These are phyloP conservation scores for Enteromius radiatus DNA, from an alignment of 2,797 vertebrate species.

Conservation along the genomic window DNA sequence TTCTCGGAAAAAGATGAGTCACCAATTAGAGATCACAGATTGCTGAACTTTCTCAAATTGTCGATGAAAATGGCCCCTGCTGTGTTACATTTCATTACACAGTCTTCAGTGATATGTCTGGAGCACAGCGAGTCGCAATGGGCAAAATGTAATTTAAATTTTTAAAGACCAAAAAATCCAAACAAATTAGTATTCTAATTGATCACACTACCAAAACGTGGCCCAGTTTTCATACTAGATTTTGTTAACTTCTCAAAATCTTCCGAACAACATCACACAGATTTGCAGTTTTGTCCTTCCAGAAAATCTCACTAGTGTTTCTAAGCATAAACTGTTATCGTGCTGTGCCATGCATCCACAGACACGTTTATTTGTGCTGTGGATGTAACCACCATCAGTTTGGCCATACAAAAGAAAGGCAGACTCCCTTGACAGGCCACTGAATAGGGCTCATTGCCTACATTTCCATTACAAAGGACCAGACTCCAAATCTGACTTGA, in stretches of 20 bases:
- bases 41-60: slow-evolving; percentile 17
- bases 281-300: slow-evolving; percentile 5
- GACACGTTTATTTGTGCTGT: slow-evolving; percentile 60
- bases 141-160: neutral
- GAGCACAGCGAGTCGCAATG: slow-evolving; percentile 54
- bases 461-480: slow-evolving; percentile 84
- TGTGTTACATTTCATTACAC: slow-evolving; percentile 34
- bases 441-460: slow-evolving; percentile 74
- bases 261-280: neutral
- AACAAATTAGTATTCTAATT: neutral
- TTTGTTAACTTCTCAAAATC: neutral
- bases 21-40: slow-evolving; percentile 56
- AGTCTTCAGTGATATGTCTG: neutral
- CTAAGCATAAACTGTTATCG: slow-evolving; percentile 18
- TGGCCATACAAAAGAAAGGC: slow-evolving; percentile 64
- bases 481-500: slow-evolving; percentile 81
- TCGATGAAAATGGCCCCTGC: slow-evolving; percentile 29
- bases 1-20: slow-evolving; percentile 65
- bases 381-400: slow-evolving; percentile 67
- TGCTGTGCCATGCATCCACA: slow-evolving; percentile 35
- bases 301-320: slow-evolving; percentile 25
- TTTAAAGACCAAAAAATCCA: neutral
- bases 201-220: neutral
- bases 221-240: neutral
- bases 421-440: slow-evolving; percentile 66